Conservation (phyloP, 2,797 vertebrate genomes). For the Podarcis lilfordi region DNA sequence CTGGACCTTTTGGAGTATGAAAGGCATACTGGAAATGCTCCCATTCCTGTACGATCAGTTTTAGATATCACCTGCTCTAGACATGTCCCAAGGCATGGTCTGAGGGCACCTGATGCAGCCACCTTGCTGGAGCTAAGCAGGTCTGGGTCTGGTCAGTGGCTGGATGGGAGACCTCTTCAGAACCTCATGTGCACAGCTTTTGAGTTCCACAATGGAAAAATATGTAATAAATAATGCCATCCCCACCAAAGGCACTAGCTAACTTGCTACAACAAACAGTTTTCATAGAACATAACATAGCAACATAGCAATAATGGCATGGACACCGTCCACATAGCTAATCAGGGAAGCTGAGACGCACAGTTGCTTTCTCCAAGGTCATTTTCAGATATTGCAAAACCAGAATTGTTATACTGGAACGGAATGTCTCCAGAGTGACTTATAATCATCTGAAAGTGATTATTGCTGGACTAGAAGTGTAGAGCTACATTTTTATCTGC, state of each 20-base stretch:
- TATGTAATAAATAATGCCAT: background rate
- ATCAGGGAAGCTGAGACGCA: background rate
- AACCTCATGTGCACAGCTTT: too few relatives aligned
- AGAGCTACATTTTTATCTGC: background rate
- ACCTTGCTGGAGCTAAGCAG: background rate
- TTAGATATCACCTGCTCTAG: background rate
- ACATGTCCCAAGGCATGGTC: background rate
- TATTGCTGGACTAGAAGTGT: background rate
- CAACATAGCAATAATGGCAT: background rate
- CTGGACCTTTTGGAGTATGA: background rate
- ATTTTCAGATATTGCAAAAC: background rate
- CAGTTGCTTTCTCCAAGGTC: background rate
- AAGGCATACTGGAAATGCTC: background rate
- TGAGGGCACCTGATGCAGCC: background rate
- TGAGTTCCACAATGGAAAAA: background rate
- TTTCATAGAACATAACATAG: background rate
- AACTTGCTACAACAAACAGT: background rate
- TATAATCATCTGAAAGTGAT: background rate
- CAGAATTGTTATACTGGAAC: background rate
- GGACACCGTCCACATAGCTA: background rate
- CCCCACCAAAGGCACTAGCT: background rate
- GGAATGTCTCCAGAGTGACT: background rate
- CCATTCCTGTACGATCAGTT: background rate
- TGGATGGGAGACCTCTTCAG: background rate
- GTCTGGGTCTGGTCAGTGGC: background rate